These are phyloP conservation scores for Alosa alosa DNA, from an alignment of 2,113 vertebrate species.

Conservation along the genomic window DNA sequence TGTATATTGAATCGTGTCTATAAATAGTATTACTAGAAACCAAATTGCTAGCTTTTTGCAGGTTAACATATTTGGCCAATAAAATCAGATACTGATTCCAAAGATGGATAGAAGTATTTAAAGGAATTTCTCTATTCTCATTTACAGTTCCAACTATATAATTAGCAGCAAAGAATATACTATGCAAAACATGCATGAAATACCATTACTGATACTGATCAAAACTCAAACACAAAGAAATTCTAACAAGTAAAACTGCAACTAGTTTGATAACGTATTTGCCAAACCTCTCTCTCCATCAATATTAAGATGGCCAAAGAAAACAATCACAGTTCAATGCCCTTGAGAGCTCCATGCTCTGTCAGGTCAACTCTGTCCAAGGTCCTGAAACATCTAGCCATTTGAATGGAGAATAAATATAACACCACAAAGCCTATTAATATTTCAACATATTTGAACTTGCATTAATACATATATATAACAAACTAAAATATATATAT, in stretches of 20 bases:
- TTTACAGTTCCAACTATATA: background rate
- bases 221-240: background rate
- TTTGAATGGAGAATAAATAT: background rate
- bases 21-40: too few species aligned
- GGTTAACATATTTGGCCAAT: too few species aligned
- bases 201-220: slow-evolving; percentile 2
- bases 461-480: background rate
- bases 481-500: background rate
- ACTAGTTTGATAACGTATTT: background rate
- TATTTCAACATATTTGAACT: background rate
- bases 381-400: background rate
- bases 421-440: background rate
- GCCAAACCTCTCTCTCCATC: background rate
- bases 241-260: background rate
- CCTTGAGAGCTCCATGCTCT: background rate
- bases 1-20: background rate
- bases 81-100: background rate
- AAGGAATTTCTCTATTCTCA: background rate
- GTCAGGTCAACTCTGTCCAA: background rate
- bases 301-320: background rate
- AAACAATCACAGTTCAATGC: background rate
- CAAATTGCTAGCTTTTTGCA: too few species aligned
- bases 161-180: background rate
- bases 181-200: background rate
- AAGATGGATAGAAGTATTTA: background rate